Conservation (phyloP, 2,113 vertebrate species). For the Montifringilla adamsi region DNA sequence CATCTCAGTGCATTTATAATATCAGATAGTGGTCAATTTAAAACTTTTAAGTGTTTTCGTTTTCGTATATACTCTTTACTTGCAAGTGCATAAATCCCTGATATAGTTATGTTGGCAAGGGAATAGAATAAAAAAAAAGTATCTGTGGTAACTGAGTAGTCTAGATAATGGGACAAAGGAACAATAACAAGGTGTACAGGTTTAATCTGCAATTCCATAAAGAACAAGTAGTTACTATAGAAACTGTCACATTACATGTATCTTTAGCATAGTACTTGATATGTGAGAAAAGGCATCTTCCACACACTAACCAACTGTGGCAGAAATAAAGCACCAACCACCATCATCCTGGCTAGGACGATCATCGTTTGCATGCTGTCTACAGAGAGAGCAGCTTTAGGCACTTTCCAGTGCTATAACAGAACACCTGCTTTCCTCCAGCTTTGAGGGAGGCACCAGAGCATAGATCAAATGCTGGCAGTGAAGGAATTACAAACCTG, state of each 20-base stretch:
- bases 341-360: not conserved
- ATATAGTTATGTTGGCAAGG: not conserved
- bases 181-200: conserved; percentile 42
- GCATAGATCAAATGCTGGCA: not conserved
- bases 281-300: conserved; percentile 2
- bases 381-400: not conserved
- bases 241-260: conserved; percentile 41
- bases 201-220: conserved; percentile 49
- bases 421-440: not conserved
- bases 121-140: not conserved
- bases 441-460: not conserved
- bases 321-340: not conserved
- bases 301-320: not conserved
- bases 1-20: not conserved
- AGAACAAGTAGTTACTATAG: conserved; percentile 64
- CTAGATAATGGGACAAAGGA: conserved; percentile 39
- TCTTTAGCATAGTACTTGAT: not conserved
- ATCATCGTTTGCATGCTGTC: not conserved
- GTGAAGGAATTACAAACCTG: not conserved
- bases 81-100: not conserved
- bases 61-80: not conserved
- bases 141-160: conserved; percentile 27
- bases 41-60: not conserved
- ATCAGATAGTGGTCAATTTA: not conserved
- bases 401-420: not conserved